phyloP scores from a whole-genome alignment of 2,797 vertebrate genomes.

The Aplochiton taeniatus region DNA sequence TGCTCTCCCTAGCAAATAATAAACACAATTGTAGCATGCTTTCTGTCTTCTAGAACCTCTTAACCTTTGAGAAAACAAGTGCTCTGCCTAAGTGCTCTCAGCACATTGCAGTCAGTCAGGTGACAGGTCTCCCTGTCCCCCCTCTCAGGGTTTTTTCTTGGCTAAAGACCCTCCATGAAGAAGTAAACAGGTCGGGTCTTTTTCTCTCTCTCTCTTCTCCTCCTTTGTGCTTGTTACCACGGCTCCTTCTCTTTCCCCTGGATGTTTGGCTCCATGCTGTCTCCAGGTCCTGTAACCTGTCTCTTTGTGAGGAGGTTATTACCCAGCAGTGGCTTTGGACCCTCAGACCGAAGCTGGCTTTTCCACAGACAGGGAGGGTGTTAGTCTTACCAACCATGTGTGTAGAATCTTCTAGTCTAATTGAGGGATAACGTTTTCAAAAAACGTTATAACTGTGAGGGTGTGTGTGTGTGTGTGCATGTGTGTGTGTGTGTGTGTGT shows the following conservation, averaged over 20 bases:
- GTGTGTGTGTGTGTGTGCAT: background rate
- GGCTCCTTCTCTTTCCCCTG: background rate
- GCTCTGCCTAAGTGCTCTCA: background rate
- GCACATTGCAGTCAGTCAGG: background rate
- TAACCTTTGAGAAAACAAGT: background rate
- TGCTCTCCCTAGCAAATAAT: too few relatives aligned
- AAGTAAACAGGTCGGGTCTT: background rate
- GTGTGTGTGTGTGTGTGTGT: background rate
- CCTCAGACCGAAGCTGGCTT: too few relatives aligned
- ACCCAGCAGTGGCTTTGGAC: too few relatives aligned
- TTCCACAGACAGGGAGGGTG: too few relatives aligned
- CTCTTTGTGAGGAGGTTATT: background rate
- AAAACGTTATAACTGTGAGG: background rate
- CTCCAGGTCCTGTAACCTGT: conserved; percentile 1
- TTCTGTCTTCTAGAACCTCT: too few relatives aligned
- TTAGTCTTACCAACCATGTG: too few relatives aligned
- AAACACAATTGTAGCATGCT: too few relatives aligned
- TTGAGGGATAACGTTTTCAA: too few relatives aligned
- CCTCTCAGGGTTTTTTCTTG: background rate
- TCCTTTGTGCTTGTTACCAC: background rate
- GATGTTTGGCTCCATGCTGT: background rate
- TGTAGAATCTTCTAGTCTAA: too few relatives aligned
- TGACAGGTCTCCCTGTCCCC: background rate
- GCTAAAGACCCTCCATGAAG: background rate
- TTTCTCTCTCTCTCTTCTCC: background rate